Base-by-base conservation (phyloP, 2,888 invertebrate genomes). In the Epiblema foenella region DNA sequence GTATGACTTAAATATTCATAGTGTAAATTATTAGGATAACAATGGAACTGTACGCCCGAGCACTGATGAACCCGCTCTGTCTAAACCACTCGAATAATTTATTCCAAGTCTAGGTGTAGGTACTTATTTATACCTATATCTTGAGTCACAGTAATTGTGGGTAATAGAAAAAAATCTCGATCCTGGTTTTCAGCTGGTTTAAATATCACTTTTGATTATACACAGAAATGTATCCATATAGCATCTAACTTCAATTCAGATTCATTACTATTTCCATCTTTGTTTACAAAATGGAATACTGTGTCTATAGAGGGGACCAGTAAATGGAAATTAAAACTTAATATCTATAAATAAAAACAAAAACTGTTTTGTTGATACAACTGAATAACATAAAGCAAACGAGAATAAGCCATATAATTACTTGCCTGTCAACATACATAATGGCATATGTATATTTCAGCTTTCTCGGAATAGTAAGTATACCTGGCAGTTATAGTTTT, bases 401-500 rank as follows among this genome's bases (percentile, higher is more conserved):
- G 65, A 68, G 66, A 77, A 73, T 75, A 79, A 77, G 79, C 75
- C 73, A 78, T 77, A 78, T 75, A 79, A n/a, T n/a, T n/a, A n/a
- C n/a, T n/a, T n/a, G n/a, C n/a, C n/a, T n/a, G n/a, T n/a, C n/a
- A n/a, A n/a, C n/a, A n/a, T n/a, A n/a, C n/a, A n/a, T n/a, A n/a
- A n/a, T n/a, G n/a, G n/a, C n/a, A n/a, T 79, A 52, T 80, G 33
- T 33, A 33, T 33, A 82, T 83, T 78, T 77, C 81, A 80, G 78
- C 77, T 76, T 78, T 79, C 76, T 80, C 73, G 75, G 72, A 79
- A 79, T 76, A 78, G 15, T 42, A n/a, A 15, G n/a, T 15, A 74
- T 74, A 78, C 76, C 69, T 75, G 69, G n/a, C 11, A 39, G 39
- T 1, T 59, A 29, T 51, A 20, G 8, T 24, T 29, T 51, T 65